Base-by-base conservation (phyloP, 2,888 invertebrate species). In the Macrosoma leucophasiata region DNA sequence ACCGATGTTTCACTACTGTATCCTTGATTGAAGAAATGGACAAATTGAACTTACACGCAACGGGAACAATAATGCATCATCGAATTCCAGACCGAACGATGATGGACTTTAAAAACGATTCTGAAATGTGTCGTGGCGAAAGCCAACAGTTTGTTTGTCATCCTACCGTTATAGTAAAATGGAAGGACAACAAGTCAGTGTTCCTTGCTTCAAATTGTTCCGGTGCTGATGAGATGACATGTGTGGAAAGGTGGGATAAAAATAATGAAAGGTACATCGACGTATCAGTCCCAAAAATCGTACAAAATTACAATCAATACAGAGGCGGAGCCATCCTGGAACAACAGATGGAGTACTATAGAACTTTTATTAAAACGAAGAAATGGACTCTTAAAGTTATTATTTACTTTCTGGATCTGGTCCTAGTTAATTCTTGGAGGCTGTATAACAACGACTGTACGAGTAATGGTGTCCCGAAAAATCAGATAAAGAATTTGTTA, bases 311-410 rank as follows among this genome's bases (percentile, higher is more conserved):
- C 11, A 39, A 37, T 25, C 4, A 11, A 5, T 13, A 29, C 4
- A 43, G 39, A 33, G 37, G 35, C 1, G 41, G 39, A 13, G 43
- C 41, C 4, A 29, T 35, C 5, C 20, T 47, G 1, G 35, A 39
- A 13, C 39, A 37, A 13, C 13, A 19, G 4, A 47, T 56, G 35
- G 50, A 52, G 27, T 52, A 53, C 22, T 53, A 59, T 9, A 10
- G 54, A 15, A 41, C 53, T 4, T 54, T 51, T 14, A 53, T 53
- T 3, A 60, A 58, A 48, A 56, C 56, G 1, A 46, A 33, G 24
- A 61, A 58, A 31, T 62, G 55, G 53, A 55, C 56, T 7, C 23
- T 61, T 4, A 58, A 55, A 36, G 50, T 55, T 4, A 29, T 56
- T 2, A 33, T 52, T 4, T 51, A 57, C 22, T 50, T 55, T 39